phyloP scores from a whole-genome alignment of 2,113 vertebrate species.

The Amphiprion percula region DNA sequence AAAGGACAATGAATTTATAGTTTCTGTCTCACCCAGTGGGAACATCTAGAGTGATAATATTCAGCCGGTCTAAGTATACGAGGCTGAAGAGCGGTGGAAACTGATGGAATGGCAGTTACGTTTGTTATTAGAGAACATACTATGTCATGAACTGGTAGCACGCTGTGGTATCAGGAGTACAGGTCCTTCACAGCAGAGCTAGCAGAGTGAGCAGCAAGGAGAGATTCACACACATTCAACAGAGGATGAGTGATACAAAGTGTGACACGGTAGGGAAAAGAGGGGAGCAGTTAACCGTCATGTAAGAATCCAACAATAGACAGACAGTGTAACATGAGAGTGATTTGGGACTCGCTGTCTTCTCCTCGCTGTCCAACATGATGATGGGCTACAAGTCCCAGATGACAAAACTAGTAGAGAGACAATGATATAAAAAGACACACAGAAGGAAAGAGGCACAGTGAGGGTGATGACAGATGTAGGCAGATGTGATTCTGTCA shows the following conservation, averaged over 20 bases:
- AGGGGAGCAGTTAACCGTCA: slow-evolving; percentile 21
- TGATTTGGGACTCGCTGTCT: slow-evolving; percentile 52
- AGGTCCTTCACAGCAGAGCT: slow-evolving; percentile 16
- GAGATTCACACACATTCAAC: neutral
- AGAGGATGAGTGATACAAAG: slow-evolving; percentile 9
- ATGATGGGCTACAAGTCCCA: slow-evolving; percentile 53
- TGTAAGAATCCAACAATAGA: slow-evolving; percentile 18
- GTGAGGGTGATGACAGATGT: neutral
- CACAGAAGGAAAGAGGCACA: slow-evolving; percentile 1
- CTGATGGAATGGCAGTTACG: slow-evolving; percentile 5
- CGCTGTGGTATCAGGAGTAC: slow-evolving; percentile 3
- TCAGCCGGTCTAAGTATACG: slow-evolving; percentile 13
- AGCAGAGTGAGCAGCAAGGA: neutral
- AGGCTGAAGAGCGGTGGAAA: slow-evolving; percentile 20
- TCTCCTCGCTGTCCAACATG: slow-evolving; percentile 46
- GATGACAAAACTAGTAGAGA: slow-evolving; percentile 42
- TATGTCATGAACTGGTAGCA: slow-evolving; percentile 18
- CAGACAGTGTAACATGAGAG: slow-evolving; percentile 40
- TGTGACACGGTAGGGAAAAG: slow-evolving; percentile 25
- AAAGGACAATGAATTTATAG: slow-evolving; percentile 29
- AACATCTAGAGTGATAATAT: slow-evolving; percentile 24
- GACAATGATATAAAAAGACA: slow-evolving; percentile 38
- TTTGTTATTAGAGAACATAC: slow-evolving; percentile 36
- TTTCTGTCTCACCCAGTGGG: slow-evolving; percentile 27
- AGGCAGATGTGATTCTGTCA: neutral